Base-by-base conservation (phyloP, 2,888 invertebrate genomes). In the Lycaena phlaeas region DNA sequence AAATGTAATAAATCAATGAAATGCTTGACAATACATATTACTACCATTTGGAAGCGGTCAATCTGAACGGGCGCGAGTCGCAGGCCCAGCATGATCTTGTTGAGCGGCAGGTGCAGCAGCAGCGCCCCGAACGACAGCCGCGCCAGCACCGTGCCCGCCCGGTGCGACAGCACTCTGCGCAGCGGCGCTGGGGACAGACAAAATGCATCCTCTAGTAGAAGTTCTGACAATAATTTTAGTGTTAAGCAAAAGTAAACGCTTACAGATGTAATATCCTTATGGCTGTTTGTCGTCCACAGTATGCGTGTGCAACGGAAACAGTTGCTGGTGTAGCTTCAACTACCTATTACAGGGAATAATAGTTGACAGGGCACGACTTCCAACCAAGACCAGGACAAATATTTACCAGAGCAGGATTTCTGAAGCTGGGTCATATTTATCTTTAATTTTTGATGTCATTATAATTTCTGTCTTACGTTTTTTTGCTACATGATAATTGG, bases 61-160 rank as follows among this genome's bases (percentile, higher is more conserved):
- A 81, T 55, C 51, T 68, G 64, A 29, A 62, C 55, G 39, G 72
- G 67, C 46, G 56, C 51, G 15, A 57, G 59, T 0, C 71, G 50
- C 1, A 63, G 51, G 11, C 69, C 81, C 36, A 79, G 64, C 47
- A 72, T 62, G 43, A 68, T 54, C 61, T 73, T 77, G 70, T 78
- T 73, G 60, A 81, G 56, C 40, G 75, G 68, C 68, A 82, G 69
- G 64, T 82, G 81, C 55, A 81, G 66, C 55, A 82, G 61, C 50
- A 81, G 65, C 48, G 76, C 78, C 45, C 78, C 76, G 67, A 73
- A 77, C 26, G 79, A 77, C 49, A 81, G 70, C 48, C 81, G 73
- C 60, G 81, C 78, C 60, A 57, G 63, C 52, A 53, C 44, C 51
- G 65, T 47, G 68, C 72, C 71, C 40, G 77, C 74, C 45, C 51